These are phyloP conservation scores for Neoniphon sammara DNA, from an alignment of 2,797 vertebrate genomes.

Conservation along the genomic window DNA sequence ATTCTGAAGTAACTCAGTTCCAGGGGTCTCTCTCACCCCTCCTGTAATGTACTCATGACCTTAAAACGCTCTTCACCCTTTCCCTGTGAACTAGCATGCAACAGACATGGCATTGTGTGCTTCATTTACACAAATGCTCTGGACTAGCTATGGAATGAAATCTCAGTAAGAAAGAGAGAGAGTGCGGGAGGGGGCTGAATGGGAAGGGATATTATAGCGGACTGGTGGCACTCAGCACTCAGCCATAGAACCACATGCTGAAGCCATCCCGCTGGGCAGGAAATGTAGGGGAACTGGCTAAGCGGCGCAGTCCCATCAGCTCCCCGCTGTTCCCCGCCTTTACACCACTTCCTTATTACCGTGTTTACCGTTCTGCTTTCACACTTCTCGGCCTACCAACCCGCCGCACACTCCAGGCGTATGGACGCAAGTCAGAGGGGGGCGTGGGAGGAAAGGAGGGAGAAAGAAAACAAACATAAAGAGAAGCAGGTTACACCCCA, in stretches of 20 bases:
- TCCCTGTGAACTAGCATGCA: not conserved
- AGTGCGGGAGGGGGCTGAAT: slow-evolving; percentile 62
- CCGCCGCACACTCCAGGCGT: slow-evolving; percentile 71
- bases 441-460: slow-evolving; percentile 50
- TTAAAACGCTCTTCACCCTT: slow-evolving; percentile 44
- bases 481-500: slow-evolving; percentile 76
- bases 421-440: slow-evolving; percentile 38
- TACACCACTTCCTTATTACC: slow-evolving; percentile 94
- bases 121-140: slow-evolving; percentile 76
- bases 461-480: slow-evolving; percentile 84
- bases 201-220: slow-evolving; percentile 82
- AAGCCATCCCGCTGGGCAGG: slow-evolving; percentile 91
- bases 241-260: slow-evolving; percentile 84
- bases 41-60: slow-evolving; percentile 46
- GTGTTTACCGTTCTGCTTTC: slow-evolving; percentile 93
- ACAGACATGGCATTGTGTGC: slow-evolving; percentile 48
- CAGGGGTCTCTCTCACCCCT: not conserved
- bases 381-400: slow-evolving; percentile 82
- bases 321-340: slow-evolving; percentile 92
- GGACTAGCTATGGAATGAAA: slow-evolving; percentile 74
- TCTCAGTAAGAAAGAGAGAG: slow-evolving; percentile 70
- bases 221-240: slow-evolving; percentile 74
- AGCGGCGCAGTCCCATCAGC: slow-evolving; percentile 89
- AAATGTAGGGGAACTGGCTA: slow-evolving; percentile 95
- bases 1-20: slow-evolving; percentile 24